These are phyloP conservation scores for Thysanoteuthis rhombus DNA, from an alignment of 2,888 invertebrate genomes.

Conservation along the genomic window DNA sequence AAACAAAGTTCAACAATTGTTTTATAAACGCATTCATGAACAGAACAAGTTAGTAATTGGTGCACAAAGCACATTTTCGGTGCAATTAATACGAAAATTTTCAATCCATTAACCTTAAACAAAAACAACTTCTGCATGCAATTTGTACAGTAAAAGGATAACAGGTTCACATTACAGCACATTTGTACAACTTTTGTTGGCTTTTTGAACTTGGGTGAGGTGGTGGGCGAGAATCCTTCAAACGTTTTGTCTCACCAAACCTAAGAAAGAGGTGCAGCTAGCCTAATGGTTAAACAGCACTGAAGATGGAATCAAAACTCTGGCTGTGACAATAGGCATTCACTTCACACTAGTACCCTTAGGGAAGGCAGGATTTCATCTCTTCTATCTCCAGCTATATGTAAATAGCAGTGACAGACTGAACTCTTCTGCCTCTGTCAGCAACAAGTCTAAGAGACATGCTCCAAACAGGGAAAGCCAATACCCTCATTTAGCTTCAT, in stretches of 20 bases:
- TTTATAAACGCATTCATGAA: background rate
- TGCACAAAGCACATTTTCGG: background rate
- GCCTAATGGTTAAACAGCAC: too few species aligned
- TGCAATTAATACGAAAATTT: background rate
- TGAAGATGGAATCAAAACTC: too few species aligned
- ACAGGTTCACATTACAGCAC: background rate
- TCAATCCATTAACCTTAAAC: background rate
- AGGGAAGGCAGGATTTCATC: too few species aligned
- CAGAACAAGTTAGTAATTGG: background rate
- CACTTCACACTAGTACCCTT: too few species aligned
- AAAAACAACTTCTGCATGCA: background rate
- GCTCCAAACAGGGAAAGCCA: too few species aligned
- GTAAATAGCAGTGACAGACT: too few species aligned
- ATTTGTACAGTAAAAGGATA: background rate
- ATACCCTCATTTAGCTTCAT: too few species aligned
- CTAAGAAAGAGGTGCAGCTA: too few species aligned
- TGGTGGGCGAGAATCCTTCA: background rate
- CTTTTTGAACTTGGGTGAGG: background rate
- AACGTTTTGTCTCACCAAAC: background rate
- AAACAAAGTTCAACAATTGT: background rate
- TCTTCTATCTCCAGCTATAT: too few species aligned
- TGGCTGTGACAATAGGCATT: too few species aligned
- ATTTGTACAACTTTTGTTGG: background rate
- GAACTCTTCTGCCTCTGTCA: too few species aligned
- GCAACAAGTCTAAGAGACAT: too few species aligned